These are phyloP conservation scores for Psittacula cyanocephala DNA, from an alignment of 2,113 vertebrate species.

Conservation along the genomic window DNA sequence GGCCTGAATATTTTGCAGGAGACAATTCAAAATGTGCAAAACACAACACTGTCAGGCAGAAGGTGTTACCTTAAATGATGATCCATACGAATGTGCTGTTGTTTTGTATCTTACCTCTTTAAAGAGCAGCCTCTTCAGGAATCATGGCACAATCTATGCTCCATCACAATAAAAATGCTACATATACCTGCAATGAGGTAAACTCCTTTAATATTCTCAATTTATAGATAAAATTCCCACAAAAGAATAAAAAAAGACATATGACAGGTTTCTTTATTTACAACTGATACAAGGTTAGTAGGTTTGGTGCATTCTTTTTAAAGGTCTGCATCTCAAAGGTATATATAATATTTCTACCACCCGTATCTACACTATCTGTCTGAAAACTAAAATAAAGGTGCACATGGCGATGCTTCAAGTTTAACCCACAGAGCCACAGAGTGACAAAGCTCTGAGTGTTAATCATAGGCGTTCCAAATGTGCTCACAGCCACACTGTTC, in stretches of 20 bases:
- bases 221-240: not conserved
- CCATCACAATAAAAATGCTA: not conserved
- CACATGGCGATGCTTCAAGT: not conserved
- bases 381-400: not conserved
- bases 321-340: not conserved
- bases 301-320: not conserved
- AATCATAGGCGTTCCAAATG: not conserved
- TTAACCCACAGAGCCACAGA: not conserved
- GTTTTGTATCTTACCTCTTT: not conserved
- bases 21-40: conserved; percentile 61
- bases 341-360: not conserved
- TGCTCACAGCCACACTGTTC: not conserved
- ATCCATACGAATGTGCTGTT: not conserved
- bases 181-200: not conserved
- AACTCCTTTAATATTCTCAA: not conserved
- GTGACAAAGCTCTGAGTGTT: not conserved
- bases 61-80: conserved; percentile 49
- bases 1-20: conserved; percentile 63
- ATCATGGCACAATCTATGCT: not conserved
- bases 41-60: conserved; percentile 29
- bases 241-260: not conserved
- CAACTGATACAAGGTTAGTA: not conserved
- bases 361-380: not conserved
- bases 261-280: not conserved
- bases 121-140: conserved; percentile 25